Conservation (phyloP, 2,797 vertebrate species). For the Morelia viridis region DNA sequence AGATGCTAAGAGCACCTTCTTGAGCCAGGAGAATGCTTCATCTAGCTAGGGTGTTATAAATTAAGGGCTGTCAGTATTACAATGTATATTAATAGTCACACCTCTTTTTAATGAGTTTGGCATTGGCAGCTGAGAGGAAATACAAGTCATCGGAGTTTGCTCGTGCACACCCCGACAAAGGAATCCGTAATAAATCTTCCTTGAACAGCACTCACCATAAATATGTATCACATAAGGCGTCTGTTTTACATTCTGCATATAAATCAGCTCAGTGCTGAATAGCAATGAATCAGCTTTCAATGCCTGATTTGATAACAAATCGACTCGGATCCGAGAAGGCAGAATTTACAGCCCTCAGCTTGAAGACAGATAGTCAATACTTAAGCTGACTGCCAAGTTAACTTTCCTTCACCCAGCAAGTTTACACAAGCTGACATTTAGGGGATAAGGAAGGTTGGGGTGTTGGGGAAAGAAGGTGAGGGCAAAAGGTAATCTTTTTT, state of each 20-base stretch:
- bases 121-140: slow-evolving; percentile 99
- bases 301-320: slow-evolving; percentile 99
- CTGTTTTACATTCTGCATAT: slow-evolving; percentile 99
- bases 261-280: slow-evolving; percentile 98
- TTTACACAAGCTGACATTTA: slow-evolving; percentile 72
- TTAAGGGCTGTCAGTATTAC: slow-evolving; percentile 99
- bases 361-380: slow-evolving; percentile 82
- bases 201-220: slow-evolving; percentile 99
- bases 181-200: slow-evolving; percentile 99
- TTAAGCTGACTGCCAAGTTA: slow-evolving; percentile 82
- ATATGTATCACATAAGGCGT: slow-evolving; percentile 99
- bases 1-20: slow-evolving; percentile 78
- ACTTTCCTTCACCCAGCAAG: slow-evolving; percentile 79
- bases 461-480: slow-evolving; percentile 44
- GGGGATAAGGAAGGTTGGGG: slow-evolving; percentile 29
- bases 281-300: slow-evolving; percentile 99
- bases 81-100: slow-evolving; percentile 99
- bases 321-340: slow-evolving; percentile 97
- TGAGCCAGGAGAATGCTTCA: slow-evolving; percentile 82
- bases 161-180: slow-evolving; percentile 97
- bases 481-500: slow-evolving; percentile 19
- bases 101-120: slow-evolving; percentile 99
- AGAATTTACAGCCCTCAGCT: slow-evolving; percentile 94
- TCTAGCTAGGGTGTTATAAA: slow-evolving; percentile 96
- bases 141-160: slow-evolving; percentile 99